Base-by-base conservation (phyloP, 2,113 vertebrate genomes). In the Tachysurus vachellii region DNA sequence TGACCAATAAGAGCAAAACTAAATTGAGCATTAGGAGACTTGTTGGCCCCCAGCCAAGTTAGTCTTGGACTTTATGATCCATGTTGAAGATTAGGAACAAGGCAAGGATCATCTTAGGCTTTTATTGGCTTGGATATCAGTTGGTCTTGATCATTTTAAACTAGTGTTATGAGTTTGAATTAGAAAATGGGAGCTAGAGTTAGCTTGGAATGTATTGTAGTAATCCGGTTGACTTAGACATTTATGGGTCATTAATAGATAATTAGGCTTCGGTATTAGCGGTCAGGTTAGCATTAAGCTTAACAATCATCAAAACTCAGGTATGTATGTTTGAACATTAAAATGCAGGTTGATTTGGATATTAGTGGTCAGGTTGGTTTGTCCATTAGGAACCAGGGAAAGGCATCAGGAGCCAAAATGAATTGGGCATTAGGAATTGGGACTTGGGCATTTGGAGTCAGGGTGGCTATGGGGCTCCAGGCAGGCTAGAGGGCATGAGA, bases 401-500 rank as follows among this genome's bases (percentile, higher is more conserved):
- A 28, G 13, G 57, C n/a, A 81, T 44, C 61, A 61, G 82, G n/a
- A 50, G 47, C 44, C 82, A 68, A 16, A 50, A 64, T 28, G 47
- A 50, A 31, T 83, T 83, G 44, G 47, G 47, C 47, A 70, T 70
- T 83, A 54, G 16, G 36, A 64, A 9, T 64, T n/a, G 44, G 62
- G 62, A 68, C 62, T 54, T 68, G 44, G 50, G 64, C 62, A 68
- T 83, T 83, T 53, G 85, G 59, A 88, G 83, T 85, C 85, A 76
- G 83, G 28, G 53, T 93, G 89, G 93, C 94, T 93, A 89, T 90
- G 91, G 93, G 93, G 86, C 94, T 94, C 88, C 93, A 93, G 91
- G 92, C 92, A 91, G 84, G 94, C 94, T 94, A 93, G 92, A 92
- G 94, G 94, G 93, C 93, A 94, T 93, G 91, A 90, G 92, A 92